Conservation (phyloP, 1,140 invertebrate genomes). For the Diabrotica undecimpunctata region DNA sequence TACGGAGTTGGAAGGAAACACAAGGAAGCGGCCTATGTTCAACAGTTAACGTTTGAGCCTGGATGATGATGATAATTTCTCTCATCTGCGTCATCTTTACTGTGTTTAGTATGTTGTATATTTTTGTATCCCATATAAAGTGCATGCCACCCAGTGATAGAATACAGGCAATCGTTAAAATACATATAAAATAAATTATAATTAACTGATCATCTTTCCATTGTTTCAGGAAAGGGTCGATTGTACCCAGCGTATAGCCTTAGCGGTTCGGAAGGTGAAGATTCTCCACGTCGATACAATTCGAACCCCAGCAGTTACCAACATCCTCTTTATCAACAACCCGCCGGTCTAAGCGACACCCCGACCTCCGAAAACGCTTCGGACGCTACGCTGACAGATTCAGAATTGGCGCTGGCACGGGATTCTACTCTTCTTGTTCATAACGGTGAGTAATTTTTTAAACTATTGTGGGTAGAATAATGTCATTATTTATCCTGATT, state of each 20-base stretch:
- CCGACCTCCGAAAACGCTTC: constrained; percentile 75
- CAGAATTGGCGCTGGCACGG: constrained; percentile 71
- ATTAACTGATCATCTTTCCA: not conserved
- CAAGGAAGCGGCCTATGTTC: too few species aligned
- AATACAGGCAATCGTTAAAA: too few species aligned
- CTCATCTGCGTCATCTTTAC: too few species aligned
- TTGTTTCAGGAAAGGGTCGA: constrained; percentile 51
- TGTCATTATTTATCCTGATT: too few species aligned
- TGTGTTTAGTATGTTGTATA: too few species aligned
- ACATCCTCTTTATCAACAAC: constrained; percentile 56
- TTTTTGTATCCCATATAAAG: too few species aligned
- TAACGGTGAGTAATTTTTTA: constrained; percentile 61
- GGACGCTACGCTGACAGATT: constrained; percentile 76
- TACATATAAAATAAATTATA: too few species aligned
- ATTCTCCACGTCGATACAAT: constrained; percentile 49
- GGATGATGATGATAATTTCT: too few species aligned
- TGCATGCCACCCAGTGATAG: too few species aligned
- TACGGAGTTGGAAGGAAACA: too few species aligned
- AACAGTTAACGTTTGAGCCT: too few species aligned
- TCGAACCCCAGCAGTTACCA: constrained; percentile 46
- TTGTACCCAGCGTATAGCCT: constrained; percentile 66
- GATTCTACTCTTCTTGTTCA: constrained; percentile 74
- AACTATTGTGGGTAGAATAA: not conserved
- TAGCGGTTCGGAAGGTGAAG: constrained; percentile 62
- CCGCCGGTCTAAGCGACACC: constrained; percentile 67